Evolutionary conservation across 2,888 invertebrate genomes (phyloP), one percentile per base, ranked within the genome.

Genomic region (Boloria selene): DNA sequence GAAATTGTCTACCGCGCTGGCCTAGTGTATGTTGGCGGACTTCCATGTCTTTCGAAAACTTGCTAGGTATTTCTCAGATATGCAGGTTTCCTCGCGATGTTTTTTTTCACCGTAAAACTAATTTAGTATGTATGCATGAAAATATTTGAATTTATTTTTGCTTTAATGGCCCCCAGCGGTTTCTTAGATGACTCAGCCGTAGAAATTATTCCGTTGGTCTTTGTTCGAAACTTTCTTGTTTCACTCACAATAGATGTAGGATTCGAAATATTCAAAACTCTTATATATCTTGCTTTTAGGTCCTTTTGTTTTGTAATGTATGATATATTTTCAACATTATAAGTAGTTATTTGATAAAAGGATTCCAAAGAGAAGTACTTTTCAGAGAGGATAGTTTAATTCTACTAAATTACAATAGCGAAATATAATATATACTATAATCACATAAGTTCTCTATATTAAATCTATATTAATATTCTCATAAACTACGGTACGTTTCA

Each of bases 221-320:
- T 85, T 84, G 82, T 85, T 76, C 71, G 67, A 75, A 84, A 84
- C 78, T 86, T 86, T 85, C 84, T 80, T 83, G 81, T 82, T 78
- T 77, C 76, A 77, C 76, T 78, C 75, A 76, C 74, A 73, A 67
- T 70, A 66, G 67, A 72, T 70, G 71, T 72, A 66, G 62, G 65
- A 70, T 68, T 73, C 61, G 52, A 60, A 71, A 66, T 70, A 70
- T 72, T 70, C 61, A 65, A 66, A 62, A 62, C 56, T 52, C 51
- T 52, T 26, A 62, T 52, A 66, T 51, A 59, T 59, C 47, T 59
- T 47, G 31, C 59, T 31, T 49, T 49, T 49, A 52, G 51, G 47
- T 64, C 64, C 64, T 58, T 64, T 64, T 64, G 64, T 58, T 58
- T 58, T 51, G 63, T 64, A 58, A 58, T 64, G 52, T 64, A 64